Base-by-base conservation (phyloP, 2,113 vertebrate genomes). In the Equus quagga region DNA sequence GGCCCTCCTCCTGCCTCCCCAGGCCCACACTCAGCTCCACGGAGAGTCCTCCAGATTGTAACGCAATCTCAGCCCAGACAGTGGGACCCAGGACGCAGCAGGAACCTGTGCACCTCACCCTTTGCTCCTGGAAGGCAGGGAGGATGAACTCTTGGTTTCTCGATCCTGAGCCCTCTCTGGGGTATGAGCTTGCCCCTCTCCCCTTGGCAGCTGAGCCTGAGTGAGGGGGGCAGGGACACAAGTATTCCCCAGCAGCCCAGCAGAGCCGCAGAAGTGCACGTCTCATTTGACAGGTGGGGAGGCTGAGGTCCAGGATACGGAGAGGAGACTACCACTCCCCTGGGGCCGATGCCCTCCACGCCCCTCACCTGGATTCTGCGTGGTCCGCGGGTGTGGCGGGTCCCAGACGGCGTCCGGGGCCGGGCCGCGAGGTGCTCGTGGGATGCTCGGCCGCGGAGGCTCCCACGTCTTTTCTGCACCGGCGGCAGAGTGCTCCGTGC, bases 401-500 rank as follows among this genome's bases (percentile, higher is more conserved):
- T 15, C 33, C 23, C 60, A 17, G 23, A 65, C 8, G 9, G 54
- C 31, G 24, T 49, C 75, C 5, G n/a, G 49, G 44, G 23, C 9
- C 1, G 3, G n/a, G 60, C 23, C 8, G 11, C 26, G 17, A 79
- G 46, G 51, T 23, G 9, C 60, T n/a, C 33, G 21, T 33, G 5
- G 73, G 96, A 83, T 91, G 81, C 80, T 91, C 33, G 33, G 58
- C 49, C 13, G 7, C 5, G 4, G 36, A 21, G 23, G 33, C 83
- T 70, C 28, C n/a, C 7, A 0, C 8, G 78, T 41, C 85, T 89
- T 72, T 67, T 62, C 54, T 7, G 60, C 67, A 2, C 64, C 0
- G 65, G 91, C 69, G 21, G 78, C 96, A 92, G 94, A 92, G 92
- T 95, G 95, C 96, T 97, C 95, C 21, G 92, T n/a, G 65, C 36